Base-by-base conservation (phyloP, 2,113 vertebrate genomes). In the Entosphenus tridentatus region DNA sequence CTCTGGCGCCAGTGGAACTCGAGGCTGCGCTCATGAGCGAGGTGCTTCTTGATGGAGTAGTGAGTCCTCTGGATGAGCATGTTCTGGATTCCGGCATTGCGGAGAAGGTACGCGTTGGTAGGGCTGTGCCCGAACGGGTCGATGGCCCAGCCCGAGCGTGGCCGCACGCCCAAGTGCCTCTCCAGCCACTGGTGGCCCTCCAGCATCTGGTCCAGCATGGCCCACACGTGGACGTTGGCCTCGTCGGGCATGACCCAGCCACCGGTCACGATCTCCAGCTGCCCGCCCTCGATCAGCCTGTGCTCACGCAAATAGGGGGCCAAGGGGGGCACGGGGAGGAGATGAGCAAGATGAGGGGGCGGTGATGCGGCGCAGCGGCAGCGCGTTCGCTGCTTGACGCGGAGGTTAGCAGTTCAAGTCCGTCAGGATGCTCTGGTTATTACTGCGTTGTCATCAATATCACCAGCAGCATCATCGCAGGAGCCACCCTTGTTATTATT, bases 1-100 rank as follows among this genome's bases (percentile, higher is more conserved):
- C 82, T 77, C 80, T 98, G 93, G 76, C 92, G 84, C 93, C 93
- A 98, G 88, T 96, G 96, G 77, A 98, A 98, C 80, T 98, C 93
- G 77, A 98, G 77, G 75, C 78, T 96, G 72, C 78, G 84, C 2
- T 83, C 90, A 71, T 90, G 82, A 3, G 92, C 72, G 56, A 98
- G 92, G 79, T 96, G 88, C 74, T 98, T 98, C 81, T 97, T 98
- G 80, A 98, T 83, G 72, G 87, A 79, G 2, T 98, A 98, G 73
- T 98, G 93, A 68, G 96, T 80, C 1, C 92, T 83, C 80, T 98
- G 93, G 74, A 98, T 91, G 72, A 98, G 86, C 92, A 98, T 98
- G 80, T 78, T 88, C 3, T 86, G 96, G 78, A 98, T 72, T 77
- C 96, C 96, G 76, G 93, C 83, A 59, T 77, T 87, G 73, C 87